phyloP scores from a whole-genome alignment of 2,113 vertebrate species.

The Callithrix jacchus region DNA sequence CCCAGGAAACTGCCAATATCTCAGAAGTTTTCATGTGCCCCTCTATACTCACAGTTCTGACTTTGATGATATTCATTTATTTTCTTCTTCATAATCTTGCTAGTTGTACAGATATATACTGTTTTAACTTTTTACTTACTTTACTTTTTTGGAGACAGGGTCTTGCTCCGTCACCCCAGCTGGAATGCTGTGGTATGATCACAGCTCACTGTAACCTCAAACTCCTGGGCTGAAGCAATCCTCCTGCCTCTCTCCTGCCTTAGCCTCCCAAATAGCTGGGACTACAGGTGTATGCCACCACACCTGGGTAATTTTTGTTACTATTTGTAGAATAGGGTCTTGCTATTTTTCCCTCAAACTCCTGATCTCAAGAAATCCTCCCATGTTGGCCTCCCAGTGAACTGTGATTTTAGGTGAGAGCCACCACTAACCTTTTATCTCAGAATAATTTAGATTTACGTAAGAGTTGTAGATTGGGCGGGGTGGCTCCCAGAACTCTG shows the following conservation, averaged over 20 bases:
- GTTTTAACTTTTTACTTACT: slow-evolving; percentile 15
- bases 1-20: neutral
- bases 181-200: neutral
- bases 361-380: neutral
- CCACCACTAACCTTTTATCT: neutral
- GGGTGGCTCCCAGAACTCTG: no score
- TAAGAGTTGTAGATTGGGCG: no score
- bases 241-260: neutral
- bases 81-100: slow-evolving; percentile 38
- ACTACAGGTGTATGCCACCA: neutral
- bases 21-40: neutral
- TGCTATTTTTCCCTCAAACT: neutral
- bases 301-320: neutral
- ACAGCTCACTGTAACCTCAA: neutral
- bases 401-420: neutral
- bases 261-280: neutral
- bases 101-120: neutral
- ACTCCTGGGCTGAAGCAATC: neutral
- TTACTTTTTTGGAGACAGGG: neutral
- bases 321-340: neutral
- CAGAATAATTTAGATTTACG: no score
- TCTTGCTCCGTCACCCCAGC: neutral
- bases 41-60: neutral
- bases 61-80: neutral
- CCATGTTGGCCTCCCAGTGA: neutral